A percentile compares a stretch with the other conserved stretches of the same genome.
These are phyloP conservation scores for Entomyzon cyanotis DNA, from an alignment of 2,113 vertebrate genomes.

Conservation along the genomic window DNA sequence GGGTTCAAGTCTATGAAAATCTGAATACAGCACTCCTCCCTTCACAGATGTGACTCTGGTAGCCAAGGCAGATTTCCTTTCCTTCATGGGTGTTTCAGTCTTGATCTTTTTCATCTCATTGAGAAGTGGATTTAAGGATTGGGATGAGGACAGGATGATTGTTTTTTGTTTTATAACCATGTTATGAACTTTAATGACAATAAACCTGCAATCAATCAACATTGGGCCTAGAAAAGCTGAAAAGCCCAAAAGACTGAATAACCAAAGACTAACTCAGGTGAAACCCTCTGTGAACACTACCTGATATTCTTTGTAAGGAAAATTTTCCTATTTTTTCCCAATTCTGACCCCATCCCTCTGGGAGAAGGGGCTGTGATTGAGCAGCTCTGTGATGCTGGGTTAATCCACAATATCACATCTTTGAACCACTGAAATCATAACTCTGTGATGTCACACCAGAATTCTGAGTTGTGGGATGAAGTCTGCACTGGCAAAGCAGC, in stretches of 20 bases:
- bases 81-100: not conserved
- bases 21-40: not conserved
- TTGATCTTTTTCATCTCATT: not conserved
- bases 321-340: not conserved
- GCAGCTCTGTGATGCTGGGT: not conserved
- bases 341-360: rapidly evolving
- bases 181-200: not conserved
- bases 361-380: not conserved
- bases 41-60: not conserved
- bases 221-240: not conserved
- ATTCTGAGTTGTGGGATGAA: not conserved
- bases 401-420: not conserved
- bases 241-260: not conserved
- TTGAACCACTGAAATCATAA: not conserved
- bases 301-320: not conserved
- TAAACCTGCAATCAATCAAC: not conserved
- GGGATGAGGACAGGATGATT: not conserved
- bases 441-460: not conserved
- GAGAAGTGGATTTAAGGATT: not conserved
- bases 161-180: not conserved
- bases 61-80: not conserved
- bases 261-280: not conserved
- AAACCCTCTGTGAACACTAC: not conserved
- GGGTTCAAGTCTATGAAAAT: not conserved
- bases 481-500: not conserved